Evolutionary conservation across 2,888 invertebrate genomes (phyloP).

Genomic region (Esperia sulphurella): DNA sequence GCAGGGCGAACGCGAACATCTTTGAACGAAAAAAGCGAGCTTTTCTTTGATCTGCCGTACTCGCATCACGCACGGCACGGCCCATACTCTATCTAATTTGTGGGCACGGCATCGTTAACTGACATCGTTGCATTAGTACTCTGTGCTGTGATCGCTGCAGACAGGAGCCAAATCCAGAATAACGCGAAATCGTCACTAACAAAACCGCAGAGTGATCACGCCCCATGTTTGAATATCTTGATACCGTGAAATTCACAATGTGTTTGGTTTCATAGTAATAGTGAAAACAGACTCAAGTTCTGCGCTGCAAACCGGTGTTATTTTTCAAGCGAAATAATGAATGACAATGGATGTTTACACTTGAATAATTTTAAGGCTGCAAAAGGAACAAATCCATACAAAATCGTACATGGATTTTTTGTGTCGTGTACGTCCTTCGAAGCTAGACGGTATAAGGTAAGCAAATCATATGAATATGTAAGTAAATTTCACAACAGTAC

Average conservation of each 20-base stretch:
- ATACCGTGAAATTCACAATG: background rate
- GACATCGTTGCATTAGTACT: too few species aligned
- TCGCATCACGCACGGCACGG: too few species aligned
- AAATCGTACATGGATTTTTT: conserved; percentile 92
- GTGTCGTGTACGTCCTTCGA: conserved; percentile 89
- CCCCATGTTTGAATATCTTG: background rate
- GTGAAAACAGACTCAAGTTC: background rate
- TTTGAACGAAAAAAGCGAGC: too few species aligned
- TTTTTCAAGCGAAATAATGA: conserved; percentile 70
- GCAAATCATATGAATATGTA: conserved; percentile 15
- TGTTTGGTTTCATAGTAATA: conserved; percentile 1
- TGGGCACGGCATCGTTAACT: too few species aligned
- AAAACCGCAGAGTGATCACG: background rate
- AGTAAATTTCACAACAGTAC: too few species aligned
- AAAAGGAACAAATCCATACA: conserved; percentile 85
- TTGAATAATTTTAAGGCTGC: conserved; percentile 88
- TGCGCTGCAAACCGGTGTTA: conserved; percentile 1
- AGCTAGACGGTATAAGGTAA: conserved; percentile 90
- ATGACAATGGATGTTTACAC: conserved; percentile 88
- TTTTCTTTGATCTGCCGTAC: too few species aligned
- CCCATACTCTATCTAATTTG: too few species aligned
- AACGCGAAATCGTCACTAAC: too few species aligned
- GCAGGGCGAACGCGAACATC: too few species aligned
- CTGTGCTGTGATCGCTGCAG: too few species aligned
- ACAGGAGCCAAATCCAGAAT: too few species aligned